These are phyloP conservation scores for Pachyuromys duprasi DNA, from an alignment of 2,797 vertebrate species.

Conservation along the genomic window DNA sequence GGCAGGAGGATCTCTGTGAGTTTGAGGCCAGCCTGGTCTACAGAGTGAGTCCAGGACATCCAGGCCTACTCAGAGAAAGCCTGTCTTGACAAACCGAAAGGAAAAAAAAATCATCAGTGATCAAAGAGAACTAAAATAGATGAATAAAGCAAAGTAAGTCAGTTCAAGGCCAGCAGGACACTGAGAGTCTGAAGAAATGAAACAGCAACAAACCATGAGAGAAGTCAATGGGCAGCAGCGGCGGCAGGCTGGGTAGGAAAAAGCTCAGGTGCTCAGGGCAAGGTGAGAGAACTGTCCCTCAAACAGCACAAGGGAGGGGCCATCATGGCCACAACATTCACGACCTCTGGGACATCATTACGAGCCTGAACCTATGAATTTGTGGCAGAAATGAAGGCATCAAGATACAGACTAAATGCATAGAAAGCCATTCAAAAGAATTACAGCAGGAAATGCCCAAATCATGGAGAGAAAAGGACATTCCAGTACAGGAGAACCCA, in stretches of 20 bases:
- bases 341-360: neutral
- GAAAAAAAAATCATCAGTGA: neutral
- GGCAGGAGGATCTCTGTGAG: too few relatives aligned
- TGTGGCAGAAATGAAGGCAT: neutral
- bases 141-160: neutral
- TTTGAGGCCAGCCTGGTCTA: too few relatives aligned
- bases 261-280: too few relatives aligned
- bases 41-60: too few relatives aligned
- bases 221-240: neutral
- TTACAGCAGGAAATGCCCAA: neutral
- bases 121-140: neutral
- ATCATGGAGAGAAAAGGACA: neutral
- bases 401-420: neutral
- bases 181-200: neutral
- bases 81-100: too few relatives aligned
- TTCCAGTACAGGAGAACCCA: too few relatives aligned
- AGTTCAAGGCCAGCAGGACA: neutral
- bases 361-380: neutral
- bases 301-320: too few relatives aligned
- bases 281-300: neutral
- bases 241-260: neutral
- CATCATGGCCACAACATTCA: too few relatives aligned
- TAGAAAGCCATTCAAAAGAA: neutral
- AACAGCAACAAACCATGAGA: too few relatives aligned
- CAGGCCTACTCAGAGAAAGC: too few relatives aligned